Evolutionary conservation across 2,113 vertebrate species (phyloP).

Genomic region (Willisornis vidua): DNA sequence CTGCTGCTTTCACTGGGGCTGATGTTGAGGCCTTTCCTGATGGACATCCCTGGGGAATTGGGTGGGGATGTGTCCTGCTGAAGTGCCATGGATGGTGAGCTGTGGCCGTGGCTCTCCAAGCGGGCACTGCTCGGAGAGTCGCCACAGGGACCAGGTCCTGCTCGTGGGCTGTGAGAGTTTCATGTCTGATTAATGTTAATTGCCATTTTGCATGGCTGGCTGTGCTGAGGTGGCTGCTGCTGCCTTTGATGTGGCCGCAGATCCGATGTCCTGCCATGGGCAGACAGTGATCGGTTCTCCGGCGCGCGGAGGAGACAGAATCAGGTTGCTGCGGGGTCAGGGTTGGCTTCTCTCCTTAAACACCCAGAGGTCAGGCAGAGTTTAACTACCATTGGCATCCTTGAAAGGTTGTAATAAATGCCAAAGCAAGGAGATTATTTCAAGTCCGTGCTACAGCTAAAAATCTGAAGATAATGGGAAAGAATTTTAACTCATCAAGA

Average conservation of each 20-base stretch:
- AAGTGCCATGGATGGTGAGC: not conserved
- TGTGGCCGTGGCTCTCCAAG: not conserved
- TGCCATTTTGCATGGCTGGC: slow-evolving; percentile 72
- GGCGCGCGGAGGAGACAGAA: slow-evolving; percentile 63
- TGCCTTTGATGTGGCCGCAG: slow-evolving; percentile 75
- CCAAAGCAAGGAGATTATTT: slow-evolving; percentile 57
- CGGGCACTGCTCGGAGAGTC: slow-evolving; percentile 25
- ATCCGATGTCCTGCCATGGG: slow-evolving; percentile 67
- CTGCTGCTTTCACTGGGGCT: not conserved
- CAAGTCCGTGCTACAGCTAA: not conserved
- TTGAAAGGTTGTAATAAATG: slow-evolving; percentile 70
- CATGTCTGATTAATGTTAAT: slow-evolving; percentile 79
- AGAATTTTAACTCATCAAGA: not conserved
- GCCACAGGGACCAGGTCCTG: slow-evolving; percentile 49
- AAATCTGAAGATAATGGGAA: slow-evolving; percentile 5
- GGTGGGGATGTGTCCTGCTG: not conserved
- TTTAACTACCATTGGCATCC: slow-evolving; percentile 74
- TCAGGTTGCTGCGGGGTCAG: slow-evolving; percentile 68
- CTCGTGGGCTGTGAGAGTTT: slow-evolving; percentile 60
- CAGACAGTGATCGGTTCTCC: slow-evolving; percentile 71
- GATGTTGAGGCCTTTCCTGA: not conserved
- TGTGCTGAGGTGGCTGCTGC: slow-evolving; percentile 68
- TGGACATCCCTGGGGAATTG: not conserved
- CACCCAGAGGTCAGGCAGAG: slow-evolving; percentile 69
- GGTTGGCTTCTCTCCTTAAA: slow-evolving; percentile 69